These are phyloP conservation scores for Coreoperca whiteheadi DNA, from an alignment of 2,113 vertebrate genomes.

Conservation along the genomic window DNA sequence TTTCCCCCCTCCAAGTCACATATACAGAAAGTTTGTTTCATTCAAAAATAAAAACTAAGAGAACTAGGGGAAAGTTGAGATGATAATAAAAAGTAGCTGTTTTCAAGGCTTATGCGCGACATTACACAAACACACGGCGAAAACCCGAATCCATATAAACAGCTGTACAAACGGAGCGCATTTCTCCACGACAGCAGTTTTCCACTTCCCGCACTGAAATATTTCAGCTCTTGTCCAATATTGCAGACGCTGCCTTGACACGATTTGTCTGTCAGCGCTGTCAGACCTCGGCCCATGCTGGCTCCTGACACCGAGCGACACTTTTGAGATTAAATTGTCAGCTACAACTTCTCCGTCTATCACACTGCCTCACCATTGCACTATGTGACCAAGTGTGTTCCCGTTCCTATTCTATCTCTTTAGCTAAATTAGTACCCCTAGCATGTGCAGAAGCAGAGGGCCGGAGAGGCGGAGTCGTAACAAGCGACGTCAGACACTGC, in stretches of 20 bases:
- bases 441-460: neutral
- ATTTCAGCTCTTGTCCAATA: slow-evolving; percentile 61
- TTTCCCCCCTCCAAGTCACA: slow-evolving; percentile 21
- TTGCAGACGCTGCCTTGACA: slow-evolving; percentile 52
- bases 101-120: slow-evolving; percentile 17
- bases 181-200: slow-evolving; percentile 50
- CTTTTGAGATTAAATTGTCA: slow-evolving; percentile 64
- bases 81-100: slow-evolving; percentile 47
- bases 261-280: slow-evolving; percentile 70
- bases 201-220: slow-evolving; percentile 15
- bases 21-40: slow-evolving; percentile 68
- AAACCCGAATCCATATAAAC: slow-evolving; percentile 42
- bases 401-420: slow-evolving; percentile 23
- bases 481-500: neutral
- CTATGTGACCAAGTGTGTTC: neutral
- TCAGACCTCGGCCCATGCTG: slow-evolving; percentile 50
- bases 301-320: slow-evolving; percentile 59
- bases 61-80: slow-evolving; percentile 65
- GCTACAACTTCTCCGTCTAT: slow-evolving; percentile 50
- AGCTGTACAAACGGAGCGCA: slow-evolving; percentile 32
- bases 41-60: slow-evolving; percentile 52
- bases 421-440: slow-evolving; percentile 39
- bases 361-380: slow-evolving; percentile 10
- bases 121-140: slow-evolving; percentile 21
- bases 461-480: neutral